Evolutionary conservation across 2,797 vertebrate genomes (phyloP).

Genomic region (Sebastes elongatus): DNA sequence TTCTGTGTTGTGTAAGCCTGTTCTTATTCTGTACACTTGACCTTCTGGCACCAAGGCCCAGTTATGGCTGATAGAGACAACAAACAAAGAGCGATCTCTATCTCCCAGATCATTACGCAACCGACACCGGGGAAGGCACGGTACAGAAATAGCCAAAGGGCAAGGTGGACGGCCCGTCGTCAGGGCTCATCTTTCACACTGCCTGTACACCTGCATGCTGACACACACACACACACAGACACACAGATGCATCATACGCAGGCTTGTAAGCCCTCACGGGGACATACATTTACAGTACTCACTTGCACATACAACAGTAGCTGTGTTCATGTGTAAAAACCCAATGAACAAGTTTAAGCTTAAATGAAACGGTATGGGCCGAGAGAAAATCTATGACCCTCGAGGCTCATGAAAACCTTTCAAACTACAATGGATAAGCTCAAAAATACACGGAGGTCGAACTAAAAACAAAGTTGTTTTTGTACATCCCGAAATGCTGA

Average conservation of each 20-base stretch:
- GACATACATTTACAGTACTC: slow-evolving; percentile 29
- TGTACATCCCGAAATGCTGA: slow-evolving; percentile 8
- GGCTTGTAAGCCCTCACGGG: slow-evolving; percentile 10
- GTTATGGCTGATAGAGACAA: slow-evolving; percentile 78
- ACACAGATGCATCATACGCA: slow-evolving; percentile 31
- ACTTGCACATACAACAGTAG: slow-evolving; percentile 7
- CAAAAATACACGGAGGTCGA: slow-evolving; percentile 8
- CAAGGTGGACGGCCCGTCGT: slow-evolving; percentile 78
- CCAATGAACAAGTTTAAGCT: slow-evolving; percentile 16
- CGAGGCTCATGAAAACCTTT: slow-evolving; percentile 26
- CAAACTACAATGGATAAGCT: slow-evolving; percentile 14
- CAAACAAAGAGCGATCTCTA: slow-evolving; percentile 77
- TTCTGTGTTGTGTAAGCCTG: slow-evolving; percentile 69
- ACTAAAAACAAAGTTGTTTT: slow-evolving; percentile 11
- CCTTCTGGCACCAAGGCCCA: slow-evolving; percentile 75
- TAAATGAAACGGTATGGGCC: not conserved
- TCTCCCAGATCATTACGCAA: slow-evolving; percentile 79
- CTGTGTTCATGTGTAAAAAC: slow-evolving; percentile 10
- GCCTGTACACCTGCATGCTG: slow-evolving; percentile 71
- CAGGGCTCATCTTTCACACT: slow-evolving; percentile 81
- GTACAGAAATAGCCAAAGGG: slow-evolving; percentile 82
- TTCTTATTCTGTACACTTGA: slow-evolving; percentile 79
- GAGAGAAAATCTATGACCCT: slow-evolving; percentile 4
- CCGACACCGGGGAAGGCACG: slow-evolving; percentile 60
- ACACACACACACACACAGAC: slow-evolving; percentile 10